Evolutionary conservation across 2,888 invertebrate genomes (phyloP).

Genomic region (Allacma fusca): DNA sequence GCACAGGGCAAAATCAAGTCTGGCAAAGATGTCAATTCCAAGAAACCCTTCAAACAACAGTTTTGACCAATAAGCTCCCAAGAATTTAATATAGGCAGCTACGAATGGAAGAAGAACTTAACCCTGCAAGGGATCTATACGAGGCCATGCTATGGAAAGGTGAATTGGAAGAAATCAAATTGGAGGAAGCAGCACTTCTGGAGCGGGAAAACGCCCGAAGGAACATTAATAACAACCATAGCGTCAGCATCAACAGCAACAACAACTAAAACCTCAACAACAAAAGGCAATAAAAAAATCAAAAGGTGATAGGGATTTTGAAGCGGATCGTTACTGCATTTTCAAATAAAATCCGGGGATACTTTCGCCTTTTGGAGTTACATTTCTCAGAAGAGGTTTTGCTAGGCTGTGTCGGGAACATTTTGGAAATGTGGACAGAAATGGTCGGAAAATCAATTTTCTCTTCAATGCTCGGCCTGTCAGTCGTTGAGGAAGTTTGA

Average conservation of each 20-base stretch:
- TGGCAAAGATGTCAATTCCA: no score
- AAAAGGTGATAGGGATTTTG: no score
- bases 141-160: slow-evolving; percentile 43
- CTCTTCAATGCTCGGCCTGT: slow-evolving; percentile 70
- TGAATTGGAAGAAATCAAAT: slow-evolving; percentile 23
- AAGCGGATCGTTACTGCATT: no score
- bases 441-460: slow-evolving; percentile 22
- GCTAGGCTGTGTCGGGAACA: background rate
- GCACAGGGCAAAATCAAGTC: background rate
- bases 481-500: slow-evolving; percentile 72
- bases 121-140: slow-evolving; percentile 37
- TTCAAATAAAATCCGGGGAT: background rate
- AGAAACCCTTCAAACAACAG: no score
- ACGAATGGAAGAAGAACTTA: slow-evolving; percentile 51
- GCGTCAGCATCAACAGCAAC: no score
- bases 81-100: slow-evolving; percentile 40
- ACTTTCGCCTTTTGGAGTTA: background rate
- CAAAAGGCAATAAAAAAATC: no score
- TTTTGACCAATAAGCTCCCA: no score
- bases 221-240: no score
- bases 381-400: background rate
- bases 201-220: no score
- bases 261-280: no score
- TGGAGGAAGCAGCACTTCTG: no score
- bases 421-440: slow-evolving; percentile 52